Evolutionary conservation across 2,113 vertebrate species (phyloP).

Genomic region (Thalassarche chlororhynchos): DNA sequence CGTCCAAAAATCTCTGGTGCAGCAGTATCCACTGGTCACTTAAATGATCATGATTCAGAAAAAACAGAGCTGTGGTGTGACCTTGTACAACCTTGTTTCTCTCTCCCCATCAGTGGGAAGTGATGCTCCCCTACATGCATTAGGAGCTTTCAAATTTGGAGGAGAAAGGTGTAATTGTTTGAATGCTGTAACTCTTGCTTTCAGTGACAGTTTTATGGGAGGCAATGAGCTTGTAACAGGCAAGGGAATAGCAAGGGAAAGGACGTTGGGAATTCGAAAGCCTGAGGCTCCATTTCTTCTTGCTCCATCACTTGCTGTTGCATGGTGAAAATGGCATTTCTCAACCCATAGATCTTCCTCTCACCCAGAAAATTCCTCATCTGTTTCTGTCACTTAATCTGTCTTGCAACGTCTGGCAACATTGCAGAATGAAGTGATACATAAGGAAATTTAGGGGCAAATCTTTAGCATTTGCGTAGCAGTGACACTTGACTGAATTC

Average conservation of each 20-base stretch:
- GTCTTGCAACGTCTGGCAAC: background rate
- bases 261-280: background rate
- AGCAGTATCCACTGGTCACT: background rate
- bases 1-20: background rate
- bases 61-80: background rate
- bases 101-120: background rate
- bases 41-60: background rate
- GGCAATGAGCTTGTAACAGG: background rate
- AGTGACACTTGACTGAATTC: background rate
- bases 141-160: background rate
- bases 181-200: background rate
- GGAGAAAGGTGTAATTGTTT: background rate
- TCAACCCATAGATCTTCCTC: background rate
- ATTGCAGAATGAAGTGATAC: background rate
- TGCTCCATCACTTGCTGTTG: background rate
- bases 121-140: rapidly evolving
- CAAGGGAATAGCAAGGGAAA: background rate
- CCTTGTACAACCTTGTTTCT: background rate
- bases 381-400: background rate
- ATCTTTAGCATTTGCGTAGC: background rate
- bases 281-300: background rate
- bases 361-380: background rate
- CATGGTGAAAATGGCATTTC: background rate
- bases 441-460: background rate
- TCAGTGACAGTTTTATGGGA: background rate